Conservation (phyloP, 1,140 invertebrate genomes). For the Chironomus tepperi region DNA sequence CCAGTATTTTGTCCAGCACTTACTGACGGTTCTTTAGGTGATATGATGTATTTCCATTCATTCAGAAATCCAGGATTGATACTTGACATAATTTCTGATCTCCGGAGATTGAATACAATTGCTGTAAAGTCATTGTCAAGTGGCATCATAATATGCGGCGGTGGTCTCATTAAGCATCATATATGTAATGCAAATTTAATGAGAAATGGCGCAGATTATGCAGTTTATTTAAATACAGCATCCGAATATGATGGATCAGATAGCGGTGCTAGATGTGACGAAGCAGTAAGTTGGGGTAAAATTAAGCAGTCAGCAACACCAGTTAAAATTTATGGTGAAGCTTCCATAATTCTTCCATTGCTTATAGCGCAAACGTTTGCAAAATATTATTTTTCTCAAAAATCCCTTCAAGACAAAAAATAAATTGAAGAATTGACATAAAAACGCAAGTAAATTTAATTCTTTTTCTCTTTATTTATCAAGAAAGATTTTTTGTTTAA, state of each 20-base stretch:
- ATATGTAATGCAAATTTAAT: conserved; percentile 97
- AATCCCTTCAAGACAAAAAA: not conserved
- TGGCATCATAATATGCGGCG: conserved; percentile 96
- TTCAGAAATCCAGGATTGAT: conserved; percentile 86
- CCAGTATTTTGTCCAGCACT: conserved; percentile 96
- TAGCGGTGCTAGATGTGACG: conserved; percentile 93
- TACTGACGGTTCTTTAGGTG: conserved; percentile 96
- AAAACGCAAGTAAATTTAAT: not conserved
- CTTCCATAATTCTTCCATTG: conserved; percentile 89
- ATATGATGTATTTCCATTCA: conserved; percentile 99
- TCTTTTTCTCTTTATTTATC: conserved; percentile 20
- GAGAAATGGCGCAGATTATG: conserved; percentile 97
- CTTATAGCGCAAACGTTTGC: conserved; percentile 96
- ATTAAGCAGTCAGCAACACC: conserved; percentile 80
- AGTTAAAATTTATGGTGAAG: conserved; percentile 95
- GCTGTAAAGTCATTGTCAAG: conserved; percentile 87
- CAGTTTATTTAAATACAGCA: conserved; percentile 95
- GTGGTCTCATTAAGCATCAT: conserved; percentile 97
- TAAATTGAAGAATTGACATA: not conserved
- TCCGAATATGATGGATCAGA: conserved; percentile 98
- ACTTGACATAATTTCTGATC: conserved; percentile 90
- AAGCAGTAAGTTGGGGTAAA: conserved; percentile 98
- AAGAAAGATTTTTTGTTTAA: not conserved
- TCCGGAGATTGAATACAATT: conserved; percentile 84
- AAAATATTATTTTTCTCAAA: conserved; percentile 37